phyloP scores from a whole-genome alignment of 2,797 vertebrate genomes.

The Huso huso region DNA sequence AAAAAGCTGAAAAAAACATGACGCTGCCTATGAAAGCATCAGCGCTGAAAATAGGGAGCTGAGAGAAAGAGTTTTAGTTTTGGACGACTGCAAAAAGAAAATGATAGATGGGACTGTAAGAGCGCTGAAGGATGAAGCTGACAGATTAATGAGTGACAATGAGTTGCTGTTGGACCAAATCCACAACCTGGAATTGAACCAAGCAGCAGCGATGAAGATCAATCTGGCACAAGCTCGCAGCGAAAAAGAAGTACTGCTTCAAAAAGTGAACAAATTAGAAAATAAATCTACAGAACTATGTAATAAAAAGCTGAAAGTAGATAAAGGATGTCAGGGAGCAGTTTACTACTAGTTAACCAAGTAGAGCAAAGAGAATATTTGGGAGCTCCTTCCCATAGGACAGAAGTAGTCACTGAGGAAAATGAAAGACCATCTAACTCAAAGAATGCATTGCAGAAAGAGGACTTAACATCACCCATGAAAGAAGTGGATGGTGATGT shows the following conservation, averaged over 20 bases:
- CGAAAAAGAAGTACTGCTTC: not conserved
- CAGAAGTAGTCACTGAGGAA: too few relatives aligned
- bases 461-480: not conserved
- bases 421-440: too few relatives aligned
- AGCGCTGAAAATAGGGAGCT: conserved; percentile 33
- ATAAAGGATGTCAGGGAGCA: too few relatives aligned
- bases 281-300: too few relatives aligned
- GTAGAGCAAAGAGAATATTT: too few relatives aligned
- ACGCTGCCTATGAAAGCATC: not conserved
- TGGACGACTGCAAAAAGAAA: conserved; percentile 26
- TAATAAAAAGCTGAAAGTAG: too few relatives aligned
- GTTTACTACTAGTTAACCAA: too few relatives aligned
- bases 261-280: conserved; percentile 2
- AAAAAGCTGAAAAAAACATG: too few relatives aligned
- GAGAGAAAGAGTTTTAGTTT: conserved; percentile 22
- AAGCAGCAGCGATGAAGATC: rapidly evolving
- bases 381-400: too few relatives aligned
- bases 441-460: not conserved
- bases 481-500: not conserved
- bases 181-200: conserved; percentile 17
- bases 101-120: conserved; percentile 1
- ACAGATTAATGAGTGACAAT: conserved; percentile 22
- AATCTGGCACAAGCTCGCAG: rapidly evolving
- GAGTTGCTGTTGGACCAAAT: not conserved
- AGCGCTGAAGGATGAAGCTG: conserved; percentile 11